Evolutionary conservation across 2,888 invertebrate genomes (phyloP).

Genomic region (Notodonta ziczac): DNA sequence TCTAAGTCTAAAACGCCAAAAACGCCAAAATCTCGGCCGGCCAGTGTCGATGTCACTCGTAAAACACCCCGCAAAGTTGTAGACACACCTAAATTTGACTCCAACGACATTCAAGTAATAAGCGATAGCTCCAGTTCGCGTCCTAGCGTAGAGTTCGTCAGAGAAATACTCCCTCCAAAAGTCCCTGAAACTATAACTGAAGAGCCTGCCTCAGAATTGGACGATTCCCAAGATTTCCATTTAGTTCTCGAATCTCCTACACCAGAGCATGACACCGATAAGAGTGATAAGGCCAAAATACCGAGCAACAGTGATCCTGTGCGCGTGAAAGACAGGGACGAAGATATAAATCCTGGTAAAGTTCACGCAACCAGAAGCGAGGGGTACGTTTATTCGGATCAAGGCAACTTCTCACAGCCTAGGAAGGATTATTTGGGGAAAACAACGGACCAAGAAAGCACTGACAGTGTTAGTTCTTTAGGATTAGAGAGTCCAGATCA

Average conservation of each 20-base stretch:
- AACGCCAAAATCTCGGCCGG: slow-evolving; percentile 67
- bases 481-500: slow-evolving; percentile 70
- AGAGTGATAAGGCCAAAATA: slow-evolving; percentile 39
- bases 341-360: slow-evolving; percentile 56
- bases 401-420: slow-evolving; percentile 55
- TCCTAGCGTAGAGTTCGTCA: slow-evolving; percentile 60
- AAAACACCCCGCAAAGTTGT: slow-evolving; percentile 58
- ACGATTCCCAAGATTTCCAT: slow-evolving; percentile 76
- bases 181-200: slow-evolving; percentile 60
- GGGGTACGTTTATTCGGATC: slow-evolving; percentile 62
- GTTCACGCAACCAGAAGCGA: slow-evolving; percentile 61
- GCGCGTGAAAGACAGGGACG: slow-evolving; percentile 54
- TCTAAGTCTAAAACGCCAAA: slow-evolving; percentile 64
- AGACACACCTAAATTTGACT: slow-evolving; percentile 40
- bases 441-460: slow-evolving; percentile 74
- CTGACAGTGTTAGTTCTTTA: slow-evolving; percentile 69
- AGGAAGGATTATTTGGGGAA: slow-evolving; percentile 57
- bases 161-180: slow-evolving; percentile 55
- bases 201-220: slow-evolving; percentile 59
- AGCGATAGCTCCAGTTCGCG: slow-evolving; percentile 50
- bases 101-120: slow-evolving; percentile 35
- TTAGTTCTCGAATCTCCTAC: slow-evolving; percentile 63
- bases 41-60: slow-evolving; percentile 66
- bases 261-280: slow-evolving; percentile 37
- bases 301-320: slow-evolving; percentile 62